Evolutionary conservation across 2,113 vertebrate genomes (phyloP), one percentile per base, ranked within the genome.

Genomic region (Callorhinus ursinus): DNA sequence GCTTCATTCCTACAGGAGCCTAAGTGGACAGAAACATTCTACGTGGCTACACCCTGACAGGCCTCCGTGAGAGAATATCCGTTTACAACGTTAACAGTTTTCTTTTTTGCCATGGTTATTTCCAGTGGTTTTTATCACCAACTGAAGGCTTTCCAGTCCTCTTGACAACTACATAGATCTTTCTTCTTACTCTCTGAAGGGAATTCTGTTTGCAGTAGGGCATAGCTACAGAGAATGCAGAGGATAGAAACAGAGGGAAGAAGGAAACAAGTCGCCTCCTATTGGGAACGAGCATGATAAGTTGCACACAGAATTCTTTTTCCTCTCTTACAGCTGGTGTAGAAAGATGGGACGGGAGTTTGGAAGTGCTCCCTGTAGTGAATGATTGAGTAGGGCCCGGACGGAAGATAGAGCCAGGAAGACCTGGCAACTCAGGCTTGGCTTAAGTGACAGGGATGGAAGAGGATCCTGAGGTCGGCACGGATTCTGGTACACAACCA

Each of bases 1-100:
- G 19, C 80, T 97, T 86, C 49, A 80, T 28, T 77, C 74, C 90
- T 89, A 94, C 28, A 97, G 83, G 39, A 26, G 57, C 33, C 61
- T 24, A n/a, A 59, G 53, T 86, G n/a, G 67, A 74, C 8, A 65
- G 42, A 65, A 61, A 22, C 42, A 33, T 36, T 53, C 8, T 74
- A 72, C 71, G 80, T 63, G 96, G 13, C 51, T 81, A 72, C 2
- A 14, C 74, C 63, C 87, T 96, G 88, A 46, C 81, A 89, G 53
- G 53, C 6, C n/a, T 42, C 10, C 26, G 19, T 12, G n/a, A 65
- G 18, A 69, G 26, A 91, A 53, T 33, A 13, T 19, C 16, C 53
- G 0, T 49, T 59, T 36, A 71, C 2, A 84, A 19, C 81, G 57
- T 84, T 84, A 15, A 26, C 11, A 46, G 7, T 76, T 87, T 87